phyloP scores from a whole-genome alignment of 2,888 invertebrate species.

The Euphydryas editha region DNA sequence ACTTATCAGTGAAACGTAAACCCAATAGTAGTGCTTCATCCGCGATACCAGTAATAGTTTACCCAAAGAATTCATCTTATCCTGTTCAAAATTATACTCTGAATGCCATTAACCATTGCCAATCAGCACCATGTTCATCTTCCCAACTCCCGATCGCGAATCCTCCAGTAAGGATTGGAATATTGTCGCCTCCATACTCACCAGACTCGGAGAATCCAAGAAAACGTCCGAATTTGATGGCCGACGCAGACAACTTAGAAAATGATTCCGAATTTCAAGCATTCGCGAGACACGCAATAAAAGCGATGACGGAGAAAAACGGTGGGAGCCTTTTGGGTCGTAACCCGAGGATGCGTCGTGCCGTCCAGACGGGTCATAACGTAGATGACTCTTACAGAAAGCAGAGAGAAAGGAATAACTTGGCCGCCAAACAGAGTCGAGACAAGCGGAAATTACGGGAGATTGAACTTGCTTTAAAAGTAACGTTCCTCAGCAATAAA shows the following conservation, averaged over 20 bases:
- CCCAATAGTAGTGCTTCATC: too few species aligned
- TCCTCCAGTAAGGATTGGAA: too few species aligned
- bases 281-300: constrained; percentile 87
- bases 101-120: too few species aligned
- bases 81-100: too few species aligned
- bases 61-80: too few species aligned
- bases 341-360: constrained; percentile 89
- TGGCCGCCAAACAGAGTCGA: constrained; percentile 96
- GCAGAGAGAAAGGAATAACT: constrained; percentile 95
- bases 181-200: too few species aligned
- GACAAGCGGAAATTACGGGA: constrained; percentile 95
- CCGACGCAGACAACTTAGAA: constrained; percentile 60
- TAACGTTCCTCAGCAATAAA: constrained; percentile 86
- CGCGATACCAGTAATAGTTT: too few species aligned
- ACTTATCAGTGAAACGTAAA: too few species aligned
- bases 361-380: constrained; percentile 63
- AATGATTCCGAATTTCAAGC: constrained; percentile 86
- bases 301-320: constrained; percentile 86
- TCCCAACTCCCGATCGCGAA: too few species aligned
- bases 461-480: constrained; percentile 95
- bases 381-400: constrained; percentile 94
- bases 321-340: constrained; percentile 81
- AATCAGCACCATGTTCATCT: too few species aligned
- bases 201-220: too few species aligned
- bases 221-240: too few species aligned